Percentiles rank a stretch among this genome's conserved stretches.
Evolutionary conservation across 2,888 invertebrate species (phyloP).

Genomic region (Hemistola chrysoprasaria): DNA sequence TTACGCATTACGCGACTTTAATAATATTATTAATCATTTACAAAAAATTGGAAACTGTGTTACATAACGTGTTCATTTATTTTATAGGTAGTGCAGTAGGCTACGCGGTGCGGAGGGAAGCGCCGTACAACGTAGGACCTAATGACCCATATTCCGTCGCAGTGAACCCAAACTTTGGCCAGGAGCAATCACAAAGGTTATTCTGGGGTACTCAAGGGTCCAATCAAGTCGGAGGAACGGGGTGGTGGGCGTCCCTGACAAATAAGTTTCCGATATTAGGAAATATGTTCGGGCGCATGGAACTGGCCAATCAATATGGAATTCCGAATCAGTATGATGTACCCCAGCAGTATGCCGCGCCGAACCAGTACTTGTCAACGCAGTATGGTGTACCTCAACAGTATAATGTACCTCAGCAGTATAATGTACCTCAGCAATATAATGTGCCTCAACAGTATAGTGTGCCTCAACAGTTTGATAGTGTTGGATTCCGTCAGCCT

Average conservation of each 20-base stretch:
- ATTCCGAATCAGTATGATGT: conserved; percentile 45
- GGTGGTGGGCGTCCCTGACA: conserved; percentile 65
- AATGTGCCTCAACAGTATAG: conserved; percentile 21
- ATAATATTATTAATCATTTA: background rate
- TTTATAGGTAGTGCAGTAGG: conserved; percentile 62
- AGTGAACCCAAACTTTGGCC: conserved; percentile 44
- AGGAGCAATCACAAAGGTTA: conserved; percentile 65
- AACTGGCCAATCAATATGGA: conserved; percentile 56
- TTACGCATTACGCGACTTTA: conserved; percentile 17
- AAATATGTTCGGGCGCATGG: conserved; percentile 71
- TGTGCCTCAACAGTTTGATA: conserved; percentile 23
- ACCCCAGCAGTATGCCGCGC: conserved; percentile 21
- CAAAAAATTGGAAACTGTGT: conserved; percentile 2
- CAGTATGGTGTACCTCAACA: conserved; percentile 37
- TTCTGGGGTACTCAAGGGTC: conserved; percentile 68
- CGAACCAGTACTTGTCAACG: conserved; percentile 27
- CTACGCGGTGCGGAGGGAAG: conserved; percentile 62
- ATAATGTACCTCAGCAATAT: conserved; percentile 24
- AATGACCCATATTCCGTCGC: conserved; percentile 59
- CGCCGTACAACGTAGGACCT: conserved; percentile 59
- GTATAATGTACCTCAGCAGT: conserved; percentile 20
- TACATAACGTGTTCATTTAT: conserved; percentile 24
- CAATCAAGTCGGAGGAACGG: conserved; percentile 73
- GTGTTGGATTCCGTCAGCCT: conserved; percentile 30
- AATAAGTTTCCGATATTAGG: conserved; percentile 72